Evolutionary conservation across 2,888 invertebrate genomes (phyloP).

Genomic region (Camponotus fellah): DNA sequence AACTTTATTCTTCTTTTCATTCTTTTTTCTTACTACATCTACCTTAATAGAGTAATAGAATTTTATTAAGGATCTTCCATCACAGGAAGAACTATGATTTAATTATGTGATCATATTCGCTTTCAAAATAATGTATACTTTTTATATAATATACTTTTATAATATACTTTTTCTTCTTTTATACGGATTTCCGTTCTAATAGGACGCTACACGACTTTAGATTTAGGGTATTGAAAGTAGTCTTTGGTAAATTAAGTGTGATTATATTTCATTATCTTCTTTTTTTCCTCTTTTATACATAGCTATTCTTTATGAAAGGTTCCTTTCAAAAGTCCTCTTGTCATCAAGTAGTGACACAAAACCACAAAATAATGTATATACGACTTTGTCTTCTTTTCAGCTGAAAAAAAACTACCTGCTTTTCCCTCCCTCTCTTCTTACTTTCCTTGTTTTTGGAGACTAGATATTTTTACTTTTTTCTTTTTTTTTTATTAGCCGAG

Average conservation of each 20-base stretch:
- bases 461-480: not conserved
- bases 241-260: not conserved
- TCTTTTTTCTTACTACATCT: not conserved
- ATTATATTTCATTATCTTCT: not conserved
- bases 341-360: not conserved
- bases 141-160: not conserved
- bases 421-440: not conserved
- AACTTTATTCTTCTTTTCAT: not conserved
- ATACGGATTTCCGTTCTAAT: not conserved
- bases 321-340: not conserved
- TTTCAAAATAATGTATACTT: not conserved
- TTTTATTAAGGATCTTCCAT: not conserved
- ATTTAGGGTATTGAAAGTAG: not conserved
- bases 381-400: not conserved
- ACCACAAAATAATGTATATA: not conserved
- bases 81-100: not conserved
- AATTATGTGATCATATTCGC: not conserved
- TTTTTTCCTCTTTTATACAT: not conserved
- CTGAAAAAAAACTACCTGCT: not conserved
- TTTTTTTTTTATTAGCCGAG: slow-evolving; percentile 87
- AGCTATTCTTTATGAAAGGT: not conserved
- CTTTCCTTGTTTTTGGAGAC: not conserved
- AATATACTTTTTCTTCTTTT: not conserved
- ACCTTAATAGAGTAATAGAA: not conserved
- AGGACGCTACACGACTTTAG: not conserved